Percentiles rank a stretch among this genome's conserved stretches.
Evolutionary conservation across 2,797 vertebrate species (phyloP).

Genomic region (Prionace glauca): DNA sequence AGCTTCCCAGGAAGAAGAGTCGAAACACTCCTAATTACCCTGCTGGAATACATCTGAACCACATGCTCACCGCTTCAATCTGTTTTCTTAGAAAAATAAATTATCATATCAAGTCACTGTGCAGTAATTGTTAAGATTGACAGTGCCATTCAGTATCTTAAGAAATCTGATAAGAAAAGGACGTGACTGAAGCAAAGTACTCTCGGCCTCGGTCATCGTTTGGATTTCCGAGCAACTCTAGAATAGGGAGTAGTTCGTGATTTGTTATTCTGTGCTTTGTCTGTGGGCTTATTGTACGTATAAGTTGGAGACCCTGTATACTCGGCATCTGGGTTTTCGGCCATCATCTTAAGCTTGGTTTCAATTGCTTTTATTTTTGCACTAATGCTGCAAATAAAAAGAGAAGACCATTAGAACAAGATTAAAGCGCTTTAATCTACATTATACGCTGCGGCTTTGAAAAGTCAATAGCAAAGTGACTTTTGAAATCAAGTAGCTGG

Average conservation of each 20-base stretch:
- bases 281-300: constrained; percentile 85
- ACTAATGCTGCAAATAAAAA: constrained; percentile 66
- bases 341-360: constrained; percentile 98
- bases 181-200: not conserved
- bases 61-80: not conserved
- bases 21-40: not conserved
- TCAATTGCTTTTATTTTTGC: constrained; percentile 97
- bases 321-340: constrained; percentile 86
- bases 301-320: constrained; percentile 79
- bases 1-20: not conserved
- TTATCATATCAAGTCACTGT: constrained; percentile 24
- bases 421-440: constrained; percentile 17
- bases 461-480: not conserved
- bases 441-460: constrained; percentile 26
- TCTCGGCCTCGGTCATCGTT: constrained; percentile 59
- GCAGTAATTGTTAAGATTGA: not conserved
- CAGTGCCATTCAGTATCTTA: not conserved
- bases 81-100: constrained; percentile 30
- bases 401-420: constrained; percentile 26
- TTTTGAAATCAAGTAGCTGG: constrained; percentile 20
- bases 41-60: not conserved
- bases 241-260: constrained; percentile 81
- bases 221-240: constrained; percentile 64
- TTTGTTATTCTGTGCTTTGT: constrained; percentile 63
- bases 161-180: constrained; percentile 26